These are phyloP conservation scores for Vanessa atalanta DNA, from an alignment of 1,140 invertebrate species.

Conservation along the genomic window DNA sequence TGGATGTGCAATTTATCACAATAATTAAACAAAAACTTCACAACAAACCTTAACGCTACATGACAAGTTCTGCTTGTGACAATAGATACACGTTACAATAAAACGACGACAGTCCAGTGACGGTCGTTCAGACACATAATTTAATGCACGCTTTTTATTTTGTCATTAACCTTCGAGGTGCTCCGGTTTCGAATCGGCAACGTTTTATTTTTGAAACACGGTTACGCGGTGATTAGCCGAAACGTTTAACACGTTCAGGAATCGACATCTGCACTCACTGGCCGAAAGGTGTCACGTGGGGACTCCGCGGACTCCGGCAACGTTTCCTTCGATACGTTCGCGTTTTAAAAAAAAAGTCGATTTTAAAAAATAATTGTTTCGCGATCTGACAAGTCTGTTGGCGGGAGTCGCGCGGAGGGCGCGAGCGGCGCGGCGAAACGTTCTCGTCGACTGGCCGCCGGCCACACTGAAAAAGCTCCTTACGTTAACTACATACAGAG, in stretches of 20 bases:
- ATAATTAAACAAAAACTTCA: slow-evolving; percentile 12
- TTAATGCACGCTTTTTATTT: slow-evolving; percentile 77
- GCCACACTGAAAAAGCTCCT: slow-evolving; percentile 71
- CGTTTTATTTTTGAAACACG: slow-evolving; percentile 79
- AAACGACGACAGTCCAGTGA: slow-evolving; percentile 51
- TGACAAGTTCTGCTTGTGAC: slow-evolving; percentile 25
- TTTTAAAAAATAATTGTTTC: slow-evolving; percentile 43
- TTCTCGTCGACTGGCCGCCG: slow-evolving; percentile 69
- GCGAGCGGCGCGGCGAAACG: slow-evolving; percentile 65
- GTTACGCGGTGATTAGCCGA: slow-evolving; percentile 66
- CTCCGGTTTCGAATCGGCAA: slow-evolving; percentile 76
- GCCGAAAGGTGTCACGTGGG: slow-evolving; percentile 39
- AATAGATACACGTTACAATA: slow-evolving; percentile 54
- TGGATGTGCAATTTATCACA: not conserved
- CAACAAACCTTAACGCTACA: slow-evolving; percentile 19
- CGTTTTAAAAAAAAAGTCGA: slow-evolving; percentile 40
- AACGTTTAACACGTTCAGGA: slow-evolving; percentile 56
- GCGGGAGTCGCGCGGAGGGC: slow-evolving; percentile 55
- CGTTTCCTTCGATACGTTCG: slow-evolving; percentile 39
- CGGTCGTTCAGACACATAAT: slow-evolving; percentile 63
- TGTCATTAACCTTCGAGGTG: slow-evolving; percentile 79
- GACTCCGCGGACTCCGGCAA: slow-evolving; percentile 42
- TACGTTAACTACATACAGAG: slow-evolving; percentile 65
- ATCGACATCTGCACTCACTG: slow-evolving; percentile 52
- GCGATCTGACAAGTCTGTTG: slow-evolving; percentile 54